Conservation (phyloP, 1,140 invertebrate genomes). For the Meloidogyne exigua region DNA sequence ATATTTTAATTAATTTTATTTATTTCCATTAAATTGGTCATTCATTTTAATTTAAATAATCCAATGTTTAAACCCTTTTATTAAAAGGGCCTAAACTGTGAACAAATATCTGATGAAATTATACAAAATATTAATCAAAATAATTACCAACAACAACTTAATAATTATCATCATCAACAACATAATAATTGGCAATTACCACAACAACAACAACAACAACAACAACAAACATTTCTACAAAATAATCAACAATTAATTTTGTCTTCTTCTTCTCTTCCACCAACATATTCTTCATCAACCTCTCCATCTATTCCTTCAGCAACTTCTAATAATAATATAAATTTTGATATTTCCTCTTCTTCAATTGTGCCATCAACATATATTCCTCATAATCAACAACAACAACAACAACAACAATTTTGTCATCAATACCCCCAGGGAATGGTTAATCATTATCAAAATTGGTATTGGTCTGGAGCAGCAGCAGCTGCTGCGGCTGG, state of each 20-base stretch:
- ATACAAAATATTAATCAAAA: background rate
- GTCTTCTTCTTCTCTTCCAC: background rate
- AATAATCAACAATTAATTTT: background rate
- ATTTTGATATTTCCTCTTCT: background rate
- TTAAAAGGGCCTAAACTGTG: background rate
- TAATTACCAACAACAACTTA: background rate
- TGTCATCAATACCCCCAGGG: background rate
- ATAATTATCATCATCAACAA: background rate
- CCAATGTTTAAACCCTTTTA: too few species aligned
- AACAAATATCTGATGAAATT: slow-evolving; percentile 1
- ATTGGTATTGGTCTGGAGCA: background rate
- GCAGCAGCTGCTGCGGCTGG: background rate
- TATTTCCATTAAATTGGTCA: too few species aligned
- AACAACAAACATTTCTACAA: background rate
- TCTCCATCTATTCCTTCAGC: background rate
- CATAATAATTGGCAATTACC: background rate
- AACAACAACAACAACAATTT: background rate
- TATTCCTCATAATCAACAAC: background rate
- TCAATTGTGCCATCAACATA: slow-evolving; percentile 2
- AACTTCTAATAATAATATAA: background rate
- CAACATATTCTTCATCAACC: slow-evolving; percentile 2
- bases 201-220: background rate
- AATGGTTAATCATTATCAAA: background rate
- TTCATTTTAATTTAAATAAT: too few species aligned
- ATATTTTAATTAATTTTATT: too few species aligned